Evolutionary conservation across 2,888 invertebrate species (phyloP).

Genomic region (Harpalus rubripes): DNA sequence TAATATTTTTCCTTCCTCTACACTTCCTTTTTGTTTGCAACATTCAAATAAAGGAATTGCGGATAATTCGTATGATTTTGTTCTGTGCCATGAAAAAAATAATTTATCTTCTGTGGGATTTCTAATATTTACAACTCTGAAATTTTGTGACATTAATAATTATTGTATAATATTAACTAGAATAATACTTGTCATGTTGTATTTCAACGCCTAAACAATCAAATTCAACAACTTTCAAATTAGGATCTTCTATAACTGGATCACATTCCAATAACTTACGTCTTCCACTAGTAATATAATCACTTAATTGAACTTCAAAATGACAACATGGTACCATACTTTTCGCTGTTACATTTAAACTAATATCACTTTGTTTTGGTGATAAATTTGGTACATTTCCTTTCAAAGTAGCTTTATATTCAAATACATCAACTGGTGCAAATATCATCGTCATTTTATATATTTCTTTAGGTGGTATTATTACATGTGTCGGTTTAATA

Average conservation of each 20-base stretch:
- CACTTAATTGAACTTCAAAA: constrained; percentile 84
- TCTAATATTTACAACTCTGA: constrained; percentile 82
- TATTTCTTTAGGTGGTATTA: constrained; percentile 77
- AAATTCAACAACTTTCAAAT: constrained; percentile 81
- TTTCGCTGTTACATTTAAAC: constrained; percentile 78
- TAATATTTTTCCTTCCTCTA: constrained; percentile 81
- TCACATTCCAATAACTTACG: constrained; percentile 77
- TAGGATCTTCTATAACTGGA: constrained; percentile 75
- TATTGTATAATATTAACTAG: constrained; percentile 1
- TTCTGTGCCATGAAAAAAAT: constrained; percentile 80
- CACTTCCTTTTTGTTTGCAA: constrained; percentile 80
- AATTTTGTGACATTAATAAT: constrained; percentile 69
- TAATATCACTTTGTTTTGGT: constrained; percentile 74
- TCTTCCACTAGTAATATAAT: constrained; percentile 80
- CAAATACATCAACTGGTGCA: constrained; percentile 80
- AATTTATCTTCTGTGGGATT: constrained; percentile 84
- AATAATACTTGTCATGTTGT: constrained; percentile 77
- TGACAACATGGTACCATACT: constrained; percentile 85
- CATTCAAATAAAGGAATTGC: constrained; percentile 78
- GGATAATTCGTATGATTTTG: constrained; percentile 73
- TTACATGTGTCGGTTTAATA: constrained; percentile 78
- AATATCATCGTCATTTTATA: constrained; percentile 79
- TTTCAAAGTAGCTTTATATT: constrained; percentile 79
- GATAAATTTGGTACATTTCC: constrained; percentile 80
- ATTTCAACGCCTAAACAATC: constrained; percentile 82